Evolutionary conservation across 2,888 invertebrate species (phyloP), one percentile per base, ranked within the genome.

Genomic region (Caprella mutica): DNA sequence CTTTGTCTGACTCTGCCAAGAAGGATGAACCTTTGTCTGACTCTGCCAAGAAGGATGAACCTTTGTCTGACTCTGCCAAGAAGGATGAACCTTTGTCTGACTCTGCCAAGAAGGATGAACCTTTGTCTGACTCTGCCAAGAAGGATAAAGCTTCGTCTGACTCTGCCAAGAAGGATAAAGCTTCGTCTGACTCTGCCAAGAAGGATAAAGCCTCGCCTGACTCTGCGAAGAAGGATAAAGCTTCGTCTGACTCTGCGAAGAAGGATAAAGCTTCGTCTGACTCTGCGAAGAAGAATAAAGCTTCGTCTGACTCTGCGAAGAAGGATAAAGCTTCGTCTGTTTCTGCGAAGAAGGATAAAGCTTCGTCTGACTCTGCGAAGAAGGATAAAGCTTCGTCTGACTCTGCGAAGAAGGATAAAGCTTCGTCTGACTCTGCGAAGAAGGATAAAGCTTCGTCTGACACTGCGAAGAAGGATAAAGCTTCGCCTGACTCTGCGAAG

Each of bases 291-390:
- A 54, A 54, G 30, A 19, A n/a, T 43, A 30, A 40, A 21, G 6
- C 40, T 40, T 40, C 8, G 8, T 5, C 26, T 48, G n/a, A 24
- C n/a, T 43, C 43, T 29, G 1, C 24, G 3, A 12, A 17, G 21
- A 42, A 44, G 44, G 44, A 9, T 8, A 44, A 30, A 17, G 19
- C n/a, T 29, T 4, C 29, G 30, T 44, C 52, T 2, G 17, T 44
- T 14, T 54, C 54, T 14, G 17, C 23, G 14, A 23, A 21, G 21
- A 48, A 38, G 30, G 46, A 55, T 24, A 55, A 55, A 9, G 14
- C 39, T 21, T 35, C 27, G 19, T 21, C 19, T 21, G 23, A 38
- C 5, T 5, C 24, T 5, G 19, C 35, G 17, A 19, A n/a, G 21
- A 35, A 52, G n/a, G 38, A 52, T 9, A 52, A 52, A 21, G 24